A percentile compares a stretch with the other conserved stretches of the same genome.
These are phyloP conservation scores for Dicranocentrus wangi DNA, from an alignment of 2,888 invertebrate species.

Conservation along the genomic window DNA sequence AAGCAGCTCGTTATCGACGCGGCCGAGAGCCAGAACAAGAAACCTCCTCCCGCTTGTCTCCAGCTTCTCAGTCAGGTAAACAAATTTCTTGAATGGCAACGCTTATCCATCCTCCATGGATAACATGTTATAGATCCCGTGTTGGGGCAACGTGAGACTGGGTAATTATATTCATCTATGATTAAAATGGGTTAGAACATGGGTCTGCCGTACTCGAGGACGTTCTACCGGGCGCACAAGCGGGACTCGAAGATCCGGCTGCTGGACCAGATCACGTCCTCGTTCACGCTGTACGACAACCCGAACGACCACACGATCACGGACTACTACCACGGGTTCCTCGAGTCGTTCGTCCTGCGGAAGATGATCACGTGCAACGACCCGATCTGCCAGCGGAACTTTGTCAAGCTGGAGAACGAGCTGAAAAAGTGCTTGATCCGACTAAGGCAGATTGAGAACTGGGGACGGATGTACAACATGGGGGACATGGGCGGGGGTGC, in stretches of 20 bases:
- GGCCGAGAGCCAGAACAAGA: conserved; percentile 26
- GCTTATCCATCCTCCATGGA: too few relatives aligned
- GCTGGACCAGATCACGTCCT: conserved; percentile 38
- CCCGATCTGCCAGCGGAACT: conserved; percentile 40
- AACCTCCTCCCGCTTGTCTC: conserved; percentile 37
- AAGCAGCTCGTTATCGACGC: background rate
- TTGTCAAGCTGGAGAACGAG: conserved; percentile 39
- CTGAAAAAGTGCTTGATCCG: conserved; percentile 38
- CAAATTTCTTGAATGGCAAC: too few relatives aligned
- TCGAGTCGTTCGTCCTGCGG: conserved; percentile 34
- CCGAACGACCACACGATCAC: conserved; percentile 36
- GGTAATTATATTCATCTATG: background rate
- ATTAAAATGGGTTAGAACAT: too few relatives aligned
- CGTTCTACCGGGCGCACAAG: conserved; percentile 47
- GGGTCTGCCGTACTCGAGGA: conserved; percentile 42
- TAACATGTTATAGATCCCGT: too few relatives aligned
- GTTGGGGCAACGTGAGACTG: too few relatives aligned
- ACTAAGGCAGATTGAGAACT: conserved; percentile 34
- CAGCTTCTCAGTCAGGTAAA: conserved; percentile 38
- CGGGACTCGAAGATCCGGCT: conserved; percentile 38
- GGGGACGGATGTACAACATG: conserved; percentile 21
- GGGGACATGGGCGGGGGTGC: conserved; percentile 3
- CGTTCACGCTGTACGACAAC: conserved; percentile 34
- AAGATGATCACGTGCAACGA: conserved; percentile 49
- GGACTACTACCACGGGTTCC: conserved; percentile 38